phyloP scores from a whole-genome alignment of 2,888 invertebrate genomes.

The Eurytoma adleriae region DNA sequence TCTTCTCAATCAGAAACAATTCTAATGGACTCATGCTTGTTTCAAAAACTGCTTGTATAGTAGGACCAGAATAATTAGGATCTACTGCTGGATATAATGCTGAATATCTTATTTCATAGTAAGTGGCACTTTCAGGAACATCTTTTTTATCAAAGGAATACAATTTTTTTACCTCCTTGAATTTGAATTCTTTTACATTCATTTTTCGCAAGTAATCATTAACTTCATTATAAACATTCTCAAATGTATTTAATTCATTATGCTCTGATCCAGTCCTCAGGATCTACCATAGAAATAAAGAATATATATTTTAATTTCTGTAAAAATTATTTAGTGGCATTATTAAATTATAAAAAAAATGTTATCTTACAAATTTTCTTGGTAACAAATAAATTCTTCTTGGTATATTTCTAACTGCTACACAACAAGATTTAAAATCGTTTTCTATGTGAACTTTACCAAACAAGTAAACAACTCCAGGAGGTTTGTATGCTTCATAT shows the following conservation, averaged over 20 bases:
- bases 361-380: background rate
- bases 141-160: background rate
- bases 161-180: background rate
- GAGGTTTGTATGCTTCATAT: constrained; percentile 87
- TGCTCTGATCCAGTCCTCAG: background rate
- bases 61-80: constrained; percentile 79
- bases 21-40: background rate
- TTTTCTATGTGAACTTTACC: background rate
- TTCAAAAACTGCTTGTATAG: constrained; percentile 84
- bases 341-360: background rate
- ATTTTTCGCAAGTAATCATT: background rate
- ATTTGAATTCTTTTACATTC: background rate
- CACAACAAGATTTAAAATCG: background rate
- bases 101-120: constrained; percentile 3
- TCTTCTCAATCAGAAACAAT: constrained; percentile 87
- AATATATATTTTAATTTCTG: background rate
- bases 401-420: background rate
- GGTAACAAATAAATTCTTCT: background rate
- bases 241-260: background rate
- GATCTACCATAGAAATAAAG: background rate
- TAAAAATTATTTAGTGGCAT: background rate
- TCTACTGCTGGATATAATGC: constrained; percentile 78
- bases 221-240: background rate
- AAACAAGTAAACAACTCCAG: constrained; percentile 79
- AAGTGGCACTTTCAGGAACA: background rate